These are phyloP conservation scores for Pangasianodon hypophthalmus DNA, from an alignment of 2,113 vertebrate species.

Conservation along the genomic window DNA sequence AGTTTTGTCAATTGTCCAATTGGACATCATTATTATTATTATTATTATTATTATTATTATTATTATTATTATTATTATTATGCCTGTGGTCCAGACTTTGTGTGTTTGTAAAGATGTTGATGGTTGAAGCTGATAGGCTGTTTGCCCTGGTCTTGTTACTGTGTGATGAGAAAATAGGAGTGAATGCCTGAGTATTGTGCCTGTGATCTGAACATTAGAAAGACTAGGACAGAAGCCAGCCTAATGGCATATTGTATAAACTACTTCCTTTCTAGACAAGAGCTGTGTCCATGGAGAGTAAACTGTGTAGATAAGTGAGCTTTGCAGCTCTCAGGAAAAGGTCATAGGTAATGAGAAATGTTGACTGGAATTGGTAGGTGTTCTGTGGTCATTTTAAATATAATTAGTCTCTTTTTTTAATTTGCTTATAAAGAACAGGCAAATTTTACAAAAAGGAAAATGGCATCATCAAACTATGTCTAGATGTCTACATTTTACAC, in stretches of 20 bases:
- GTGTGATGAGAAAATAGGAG: neutral
- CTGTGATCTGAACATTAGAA: conserved; percentile 6
- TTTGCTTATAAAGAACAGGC: neutral
- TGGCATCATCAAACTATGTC: neutral
- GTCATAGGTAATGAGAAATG: conserved; percentile 48
- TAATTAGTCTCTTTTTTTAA: neutral
- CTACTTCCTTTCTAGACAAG: conserved; percentile 16
- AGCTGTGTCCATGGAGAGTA: conserved; percentile 6
- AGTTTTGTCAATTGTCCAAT: neutral
- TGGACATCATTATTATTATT: neutral
- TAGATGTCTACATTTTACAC: neutral
- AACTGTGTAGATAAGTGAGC: conserved; percentile 46
- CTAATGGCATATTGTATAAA: conserved; percentile 47
- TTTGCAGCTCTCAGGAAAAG: conserved; percentile 47
- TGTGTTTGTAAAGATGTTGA: conserved; percentile 22
- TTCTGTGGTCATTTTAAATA: neutral
- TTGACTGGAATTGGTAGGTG: conserved; percentile 6
- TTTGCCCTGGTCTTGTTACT: neutral
- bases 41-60: neutral
- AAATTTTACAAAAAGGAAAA: neutral
- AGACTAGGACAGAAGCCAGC: conserved; percentile 49
- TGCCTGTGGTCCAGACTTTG: neutral
- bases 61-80: neutral
- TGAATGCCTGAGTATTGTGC: neutral
- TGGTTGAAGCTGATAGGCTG: neutral